Percentiles rank a stretch among this genome's conserved stretches.
Conservation (phyloP, 2,797 vertebrate genomes). For the Rousettus madagascariensis region DNA sequence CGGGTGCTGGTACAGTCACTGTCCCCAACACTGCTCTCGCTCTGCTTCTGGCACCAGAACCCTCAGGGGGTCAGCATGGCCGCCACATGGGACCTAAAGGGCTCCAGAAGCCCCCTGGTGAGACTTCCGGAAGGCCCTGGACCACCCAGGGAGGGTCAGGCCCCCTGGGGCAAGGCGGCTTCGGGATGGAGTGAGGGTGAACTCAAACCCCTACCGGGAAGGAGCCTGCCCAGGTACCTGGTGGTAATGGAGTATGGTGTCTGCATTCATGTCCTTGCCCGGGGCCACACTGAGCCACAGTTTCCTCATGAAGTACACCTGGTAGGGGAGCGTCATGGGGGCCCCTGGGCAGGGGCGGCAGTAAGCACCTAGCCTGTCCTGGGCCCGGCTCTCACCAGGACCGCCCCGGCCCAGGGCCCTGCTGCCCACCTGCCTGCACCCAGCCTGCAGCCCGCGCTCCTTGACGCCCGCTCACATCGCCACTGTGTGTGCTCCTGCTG, state of each 20-base stretch:
- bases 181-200: neutral
- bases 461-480: neutral
- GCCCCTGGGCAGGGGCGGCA: constrained; percentile 79
- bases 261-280: constrained; percentile 92
- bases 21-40: neutral
- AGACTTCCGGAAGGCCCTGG: neutral
- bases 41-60: neutral
- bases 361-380: neutral
- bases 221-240: constrained; percentile 86
- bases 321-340: constrained; percentile 84
- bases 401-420: neutral
- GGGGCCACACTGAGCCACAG: constrained; percentile 94
- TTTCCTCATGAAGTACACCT: constrained; percentile 97
- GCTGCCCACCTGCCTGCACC: no score
- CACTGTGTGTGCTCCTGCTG: neutral
- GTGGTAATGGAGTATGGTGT: constrained; percentile 95
- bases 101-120: neutral
- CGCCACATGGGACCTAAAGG: neutral
- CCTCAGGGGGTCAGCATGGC: neutral
- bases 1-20: neutral
- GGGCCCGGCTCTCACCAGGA: neutral
- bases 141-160: neutral
- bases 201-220: fast-evolving
- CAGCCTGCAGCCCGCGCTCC: neutral
- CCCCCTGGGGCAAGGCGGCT: neutral